Evolutionary conservation across 1,140 invertebrate species (phyloP), one percentile per base, ranked within the genome.

Genomic region (Tetramorium parvispinum): DNA sequence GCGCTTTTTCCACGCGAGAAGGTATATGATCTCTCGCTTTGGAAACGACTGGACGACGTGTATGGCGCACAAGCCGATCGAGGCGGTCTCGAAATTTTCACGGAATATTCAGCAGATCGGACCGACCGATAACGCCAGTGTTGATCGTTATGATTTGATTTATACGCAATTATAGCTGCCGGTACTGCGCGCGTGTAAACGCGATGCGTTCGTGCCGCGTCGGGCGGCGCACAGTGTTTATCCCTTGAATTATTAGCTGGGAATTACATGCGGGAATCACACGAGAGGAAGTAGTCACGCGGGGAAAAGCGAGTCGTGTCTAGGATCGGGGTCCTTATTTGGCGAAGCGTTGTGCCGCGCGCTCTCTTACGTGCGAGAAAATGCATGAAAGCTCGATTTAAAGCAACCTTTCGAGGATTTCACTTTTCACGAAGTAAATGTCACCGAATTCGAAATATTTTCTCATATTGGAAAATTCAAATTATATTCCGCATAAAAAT

Each of bases 91-190:
- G 73, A 79, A 78, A 77, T 90, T 90, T 87, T 70, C 85, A 63
- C 75, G 78, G 86, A 83, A 82, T 79, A 65, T 88, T 75, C 53
- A 63, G 27, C 65, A 53, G 86, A 87, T 89, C 82, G 40, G 46
- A 66, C 24, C 57, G 73, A 53, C 40, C 57, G 89, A 89, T 89
- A 91, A 86, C 55, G 85, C 65, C 71, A 85, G 90, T 90, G 91
- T 92, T 92, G 92, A 93, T 94, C 93, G 92, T 93, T 94, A 93
- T 91, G 90, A 93, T 93, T 93, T 93, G 93, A 94, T 94, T 94
- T 94, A 94, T 94, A 93, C 85, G 91, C 92, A 94, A 93, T 94
- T 93, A 93, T 76, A 87, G 73, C 83, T 86, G 87, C 87, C 91
- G 51, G 61, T 40, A 88, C 79, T 71, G 82, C 85, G 76, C 78